Base-by-base conservation (phyloP, 2,888 invertebrate genomes). In the Allygus modestus region DNA sequence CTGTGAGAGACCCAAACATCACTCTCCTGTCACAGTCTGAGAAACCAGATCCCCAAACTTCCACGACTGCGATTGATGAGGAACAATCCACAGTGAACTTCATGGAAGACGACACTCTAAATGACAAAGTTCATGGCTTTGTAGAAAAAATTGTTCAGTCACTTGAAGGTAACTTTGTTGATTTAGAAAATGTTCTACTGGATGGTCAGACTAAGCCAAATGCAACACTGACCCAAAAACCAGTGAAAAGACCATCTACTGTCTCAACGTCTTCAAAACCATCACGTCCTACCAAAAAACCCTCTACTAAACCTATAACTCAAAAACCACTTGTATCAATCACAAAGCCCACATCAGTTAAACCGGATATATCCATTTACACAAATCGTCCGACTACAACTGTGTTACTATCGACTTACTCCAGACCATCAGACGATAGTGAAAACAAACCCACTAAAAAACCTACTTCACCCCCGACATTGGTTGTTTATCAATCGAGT, bases 61-160 rank as follows among this genome's bases (percentile, higher is more conserved):
- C 87, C 79, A 86, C 86, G 17, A 87, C 87, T 7, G 84, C 85
- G 12, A 85, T 86, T 23, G 87, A 87, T 4, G 92, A 93, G 0
- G 90, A 93, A 17, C 93, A 96, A 12, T 95, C 96, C 0, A 96
- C 96, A 0, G 96, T 96, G 0, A 92, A 93, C 0, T 96, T 97
- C 90, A 95, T 96, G 89, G 96, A 96, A 89, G 96, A 97, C 88
- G 94, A 94, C 0, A 94, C 94, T 84, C 90, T 97, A 0, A 94
- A 95, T 87, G 94, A 95, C 58, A 96, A 96, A 90, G 95, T 97
- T 91, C 96, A 96, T 88, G 91, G 94, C 0, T 94, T 97, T 87
- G 97, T 97, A 0, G 94, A 95, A 88, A 96, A 96, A 90, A 95
- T 97, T 20, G 96, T 97, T 12, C 94, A 95, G 86, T 96, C 96